Evolutionary conservation across 2,113 vertebrate species (phyloP).

Genomic region (Lepisosteus oculatus): DNA sequence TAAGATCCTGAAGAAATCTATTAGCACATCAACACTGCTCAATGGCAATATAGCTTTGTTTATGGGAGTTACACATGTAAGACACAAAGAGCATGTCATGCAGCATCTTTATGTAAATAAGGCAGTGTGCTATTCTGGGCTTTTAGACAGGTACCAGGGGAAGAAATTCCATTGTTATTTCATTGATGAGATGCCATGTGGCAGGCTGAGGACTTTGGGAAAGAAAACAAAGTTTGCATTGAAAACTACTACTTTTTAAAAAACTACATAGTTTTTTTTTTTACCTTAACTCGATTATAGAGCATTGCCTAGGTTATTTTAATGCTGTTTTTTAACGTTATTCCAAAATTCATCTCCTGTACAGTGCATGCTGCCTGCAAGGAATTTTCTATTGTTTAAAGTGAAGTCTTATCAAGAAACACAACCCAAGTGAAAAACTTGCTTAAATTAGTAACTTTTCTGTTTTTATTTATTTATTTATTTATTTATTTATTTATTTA

Average conservation of each 20-base stretch:
- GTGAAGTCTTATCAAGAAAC: too few species aligned
- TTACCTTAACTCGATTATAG: too few species aligned
- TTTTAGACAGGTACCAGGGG: neutral
- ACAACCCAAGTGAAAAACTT: constrained; percentile 1
- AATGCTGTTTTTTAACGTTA: too few species aligned
- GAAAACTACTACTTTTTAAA: too few species aligned
- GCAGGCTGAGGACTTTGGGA: neutral
- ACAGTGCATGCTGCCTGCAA: too few species aligned
- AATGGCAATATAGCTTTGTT: neutral
- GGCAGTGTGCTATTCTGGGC: neutral
- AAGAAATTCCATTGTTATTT: neutral
- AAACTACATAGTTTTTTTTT: too few species aligned
- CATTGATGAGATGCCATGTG: neutral
- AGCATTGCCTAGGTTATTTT: too few species aligned
- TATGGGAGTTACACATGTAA: neutral
- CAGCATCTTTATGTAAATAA: neutral
- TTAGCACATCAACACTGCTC: constrained; percentile 47
- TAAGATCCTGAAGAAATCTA: constrained; percentile 72
- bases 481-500: constrained; percentile 22
- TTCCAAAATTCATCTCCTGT: too few species aligned
- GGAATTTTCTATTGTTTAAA: too few species aligned
- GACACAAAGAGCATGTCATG: neutral
- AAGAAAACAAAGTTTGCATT: neutral
- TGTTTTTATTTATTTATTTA: constrained; percentile 21
- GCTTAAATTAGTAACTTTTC: constrained; percentile 32